phyloP scores from a whole-genome alignment of 1,140 invertebrate species.

The Calephelis nemesis region DNA sequence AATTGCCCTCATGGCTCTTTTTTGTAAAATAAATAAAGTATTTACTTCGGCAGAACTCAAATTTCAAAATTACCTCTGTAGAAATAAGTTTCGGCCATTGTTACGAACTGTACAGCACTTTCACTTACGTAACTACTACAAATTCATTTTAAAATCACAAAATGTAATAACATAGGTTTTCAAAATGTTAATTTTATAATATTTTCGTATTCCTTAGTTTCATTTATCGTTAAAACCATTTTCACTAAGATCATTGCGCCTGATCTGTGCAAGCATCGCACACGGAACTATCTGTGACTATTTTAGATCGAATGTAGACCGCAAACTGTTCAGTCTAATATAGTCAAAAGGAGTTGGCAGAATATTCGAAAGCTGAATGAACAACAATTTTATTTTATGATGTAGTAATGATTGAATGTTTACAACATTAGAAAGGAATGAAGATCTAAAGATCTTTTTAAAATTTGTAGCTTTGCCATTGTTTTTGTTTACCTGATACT shows the following conservation, averaged over 20 bases:
- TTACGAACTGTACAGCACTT: not conserved
- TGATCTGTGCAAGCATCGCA: slow-evolving; percentile 57
- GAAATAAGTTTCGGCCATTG: slow-evolving; percentile 20
- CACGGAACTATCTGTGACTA: slow-evolving; percentile 68
- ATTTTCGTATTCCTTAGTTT: not conserved
- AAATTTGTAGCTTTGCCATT: too few species aligned
- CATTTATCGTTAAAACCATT: slow-evolving; percentile 18
- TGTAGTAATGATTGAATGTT: too few species aligned
- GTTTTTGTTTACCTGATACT: not conserved
- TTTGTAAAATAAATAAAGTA: too few species aligned
- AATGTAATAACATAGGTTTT: too few species aligned
- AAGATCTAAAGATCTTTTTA: too few species aligned
- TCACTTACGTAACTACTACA: not conserved
- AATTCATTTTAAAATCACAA: not conserved
- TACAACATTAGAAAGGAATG: too few species aligned
- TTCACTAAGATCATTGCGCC: slow-evolving; percentile 48
- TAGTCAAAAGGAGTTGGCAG: slow-evolving; percentile 55
- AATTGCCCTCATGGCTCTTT: too few species aligned
- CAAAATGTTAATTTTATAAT: not conserved
- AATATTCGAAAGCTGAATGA: slow-evolving; percentile 28
- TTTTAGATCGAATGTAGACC: slow-evolving; percentile 69
- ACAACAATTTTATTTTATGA: too few species aligned
- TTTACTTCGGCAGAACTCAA: too few species aligned
- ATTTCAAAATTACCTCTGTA: slow-evolving; percentile 22
- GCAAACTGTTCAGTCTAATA: slow-evolving; percentile 57